These are phyloP conservation scores for Aphelenchoides bicaudatus DNA, from an alignment of 2,888 invertebrate genomes.

Conservation along the genomic window DNA sequence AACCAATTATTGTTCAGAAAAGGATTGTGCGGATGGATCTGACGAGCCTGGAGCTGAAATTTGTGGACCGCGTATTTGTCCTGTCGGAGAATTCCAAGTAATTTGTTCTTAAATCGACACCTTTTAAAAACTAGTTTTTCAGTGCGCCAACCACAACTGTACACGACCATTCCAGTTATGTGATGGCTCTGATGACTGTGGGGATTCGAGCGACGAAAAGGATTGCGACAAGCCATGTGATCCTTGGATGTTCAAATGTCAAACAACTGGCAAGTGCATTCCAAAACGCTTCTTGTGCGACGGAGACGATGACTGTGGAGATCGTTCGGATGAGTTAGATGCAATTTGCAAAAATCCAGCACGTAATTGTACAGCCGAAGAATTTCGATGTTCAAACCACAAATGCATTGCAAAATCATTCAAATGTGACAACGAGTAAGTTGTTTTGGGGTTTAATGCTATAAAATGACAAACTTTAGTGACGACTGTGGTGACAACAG, in stretches of 20 bases:
- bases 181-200: slow-evolving; percentile 69
- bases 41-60: slow-evolving; percentile 70
- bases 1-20: too few species aligned
- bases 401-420: slow-evolving; percentile 88
- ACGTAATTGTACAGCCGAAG: slow-evolving; percentile 80
- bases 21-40: slow-evolving; percentile 93
- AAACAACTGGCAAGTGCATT: slow-evolving; percentile 69
- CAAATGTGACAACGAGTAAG: slow-evolving; percentile 75
- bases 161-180: slow-evolving; percentile 85
- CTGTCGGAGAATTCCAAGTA: slow-evolving; percentile 79
- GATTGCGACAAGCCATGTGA: slow-evolving; percentile 60
- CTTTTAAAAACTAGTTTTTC: too few species aligned
- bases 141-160: slow-evolving; percentile 86
- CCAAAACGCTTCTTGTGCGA: slow-evolving; percentile 71
- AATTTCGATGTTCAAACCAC: slow-evolving; percentile 87
- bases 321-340: slow-evolving; percentile 82
- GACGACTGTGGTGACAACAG: slow-evolving; percentile 93
- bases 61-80: slow-evolving; percentile 62
- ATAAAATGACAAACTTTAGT: too few species aligned
- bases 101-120: too few species aligned
- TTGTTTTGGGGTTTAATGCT: too few species aligned
- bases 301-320: slow-evolving; percentile 80
- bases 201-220: slow-evolving; percentile 56
- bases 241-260: slow-evolving; percentile 61
- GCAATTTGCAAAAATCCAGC: slow-evolving; percentile 67